Conservation (phyloP, 30 jellyfish, hydroid and myxozoan species). For the Aurelia aurita complex sp. Pacific region DNA sequence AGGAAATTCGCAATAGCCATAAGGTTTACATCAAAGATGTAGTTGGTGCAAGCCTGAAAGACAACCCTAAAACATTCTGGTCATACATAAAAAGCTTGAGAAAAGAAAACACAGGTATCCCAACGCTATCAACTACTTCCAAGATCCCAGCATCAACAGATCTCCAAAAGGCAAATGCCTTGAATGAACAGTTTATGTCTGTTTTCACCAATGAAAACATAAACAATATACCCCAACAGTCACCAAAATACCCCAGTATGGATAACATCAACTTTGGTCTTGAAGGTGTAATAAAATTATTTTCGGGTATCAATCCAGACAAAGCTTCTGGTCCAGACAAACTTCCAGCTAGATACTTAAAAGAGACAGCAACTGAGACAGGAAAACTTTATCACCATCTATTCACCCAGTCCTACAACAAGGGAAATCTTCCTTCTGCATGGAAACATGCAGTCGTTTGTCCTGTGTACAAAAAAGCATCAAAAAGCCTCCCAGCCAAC, state of each 20-base stretch:
- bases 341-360: slow-evolving; percentile 9
- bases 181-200: slow-evolving; percentile 18
- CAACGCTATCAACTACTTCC: slow-evolving; percentile 5
- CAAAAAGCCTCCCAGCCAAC: neutral
- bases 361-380: slow-evolving; percentile 6
- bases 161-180: slow-evolving; percentile 2
- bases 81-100: neutral
- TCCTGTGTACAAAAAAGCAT: neutral
- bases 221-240: slow-evolving; percentile 10
- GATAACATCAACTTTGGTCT: slow-evolving; percentile 5
- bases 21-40: neutral
- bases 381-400: neutral
- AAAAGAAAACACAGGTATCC: neutral
- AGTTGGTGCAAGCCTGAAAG: neutral
- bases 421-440: neutral
- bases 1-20: neutral
- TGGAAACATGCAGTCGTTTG: slow-evolving; percentile 8
- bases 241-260: slow-evolving; percentile 6
- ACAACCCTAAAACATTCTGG: neutral
- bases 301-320: slow-evolving; percentile 12
- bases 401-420: slow-evolving; percentile 1
- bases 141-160: slow-evolving; percentile 17
- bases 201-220: neutral
- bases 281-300: slow-evolving; percentile 5
- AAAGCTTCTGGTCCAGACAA: slow-evolving; percentile 39